phyloP scores from a whole-genome alignment of 2,888 invertebrate genomes.

The Drosophila testacea region DNA sequence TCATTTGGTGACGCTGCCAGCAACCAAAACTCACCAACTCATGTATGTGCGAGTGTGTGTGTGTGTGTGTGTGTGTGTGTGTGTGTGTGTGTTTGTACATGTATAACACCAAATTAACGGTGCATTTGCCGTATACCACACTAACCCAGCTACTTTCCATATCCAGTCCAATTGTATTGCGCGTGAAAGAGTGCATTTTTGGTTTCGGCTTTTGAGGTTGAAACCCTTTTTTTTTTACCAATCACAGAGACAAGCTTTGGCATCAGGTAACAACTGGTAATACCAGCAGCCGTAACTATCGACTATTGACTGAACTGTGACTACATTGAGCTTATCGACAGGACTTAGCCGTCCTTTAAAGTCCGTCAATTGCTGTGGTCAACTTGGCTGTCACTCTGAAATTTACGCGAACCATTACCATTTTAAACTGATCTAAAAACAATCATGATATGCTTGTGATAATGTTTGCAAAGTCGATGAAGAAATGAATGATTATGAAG shows the following conservation, averaged over 20 bases:
- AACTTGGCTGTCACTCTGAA: not conserved
- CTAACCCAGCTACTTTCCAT: constrained; percentile 17
- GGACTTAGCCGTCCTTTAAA: constrained; percentile 3
- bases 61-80: not conserved
- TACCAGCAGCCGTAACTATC: constrained; percentile 8
- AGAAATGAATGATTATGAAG: no score
- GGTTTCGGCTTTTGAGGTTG: constrained; percentile 74
- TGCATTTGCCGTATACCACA: constrained; percentile 59
- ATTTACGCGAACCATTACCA: not conserved
- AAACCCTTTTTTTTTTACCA: constrained; percentile 8
- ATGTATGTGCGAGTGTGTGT: not conserved
- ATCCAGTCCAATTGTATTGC: constrained; percentile 34
- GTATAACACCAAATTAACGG: constrained; percentile 70
- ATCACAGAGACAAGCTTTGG: constrained; percentile 16
- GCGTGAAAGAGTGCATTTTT: constrained; percentile 63
- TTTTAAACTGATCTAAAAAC: not conserved
- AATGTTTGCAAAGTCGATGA: no score
- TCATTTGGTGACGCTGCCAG: constrained; percentile 66
- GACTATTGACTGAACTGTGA: constrained; percentile 15
- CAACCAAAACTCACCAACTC: constrained; percentile 39
- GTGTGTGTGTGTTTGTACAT: constrained; percentile 20
- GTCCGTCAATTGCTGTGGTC: constrained; percentile 2
- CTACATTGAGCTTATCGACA: constrained; percentile 1
- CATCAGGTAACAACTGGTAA: constrained; percentile 7
- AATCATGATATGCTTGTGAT: not conserved